phyloP scores from a whole-genome alignment of 2,888 invertebrate genomes.

The Spatulosminthurus flaviceps region DNA sequence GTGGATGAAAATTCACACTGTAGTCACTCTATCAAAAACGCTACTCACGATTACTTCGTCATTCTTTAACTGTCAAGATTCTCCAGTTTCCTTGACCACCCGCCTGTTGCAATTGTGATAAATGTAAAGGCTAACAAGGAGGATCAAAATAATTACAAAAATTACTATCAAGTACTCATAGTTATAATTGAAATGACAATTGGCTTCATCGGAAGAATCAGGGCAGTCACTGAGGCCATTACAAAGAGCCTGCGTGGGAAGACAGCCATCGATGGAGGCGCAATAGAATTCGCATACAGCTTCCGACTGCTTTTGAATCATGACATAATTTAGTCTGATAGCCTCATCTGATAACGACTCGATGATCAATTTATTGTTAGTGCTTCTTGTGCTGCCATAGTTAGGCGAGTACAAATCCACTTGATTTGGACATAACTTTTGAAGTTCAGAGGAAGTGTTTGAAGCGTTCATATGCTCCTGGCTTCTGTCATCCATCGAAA shows the following conservation, averaged over 20 bases:
- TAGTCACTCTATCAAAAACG: slow-evolving; percentile 42
- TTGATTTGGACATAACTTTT: slow-evolving; percentile 39
- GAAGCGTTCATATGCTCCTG: background rate
- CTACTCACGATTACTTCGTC: slow-evolving; percentile 37
- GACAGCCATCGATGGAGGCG: slow-evolving; percentile 46
- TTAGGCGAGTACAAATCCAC: slow-evolving; percentile 42
- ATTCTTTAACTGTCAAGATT: slow-evolving; percentile 50
- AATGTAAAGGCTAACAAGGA: slow-evolving; percentile 37
- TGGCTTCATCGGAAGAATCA: slow-evolving; percentile 59
- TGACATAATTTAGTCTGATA: slow-evolving; percentile 34
- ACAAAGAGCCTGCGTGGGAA: slow-evolving; percentile 53
- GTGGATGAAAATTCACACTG: slow-evolving; percentile 38
- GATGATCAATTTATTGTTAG: slow-evolving; percentile 34
- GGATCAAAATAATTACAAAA: slow-evolving; percentile 37
- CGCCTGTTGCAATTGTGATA: slow-evolving; percentile 42
- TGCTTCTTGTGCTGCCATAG: slow-evolving; percentile 17
- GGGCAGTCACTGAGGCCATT: slow-evolving; percentile 61
- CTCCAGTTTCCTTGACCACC: slow-evolving; percentile 15
- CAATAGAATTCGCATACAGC: slow-evolving; percentile 48
- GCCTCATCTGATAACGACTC: slow-evolving; percentile 19
- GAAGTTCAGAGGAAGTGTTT: background rate
- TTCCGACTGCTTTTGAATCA: slow-evolving; percentile 46
- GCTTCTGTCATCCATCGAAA: background rate
- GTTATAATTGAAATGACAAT: slow-evolving; percentile 55
- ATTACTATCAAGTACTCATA: slow-evolving; percentile 39